These are phyloP conservation scores for Incurvaria masculella DNA, from an alignment of 2,888 invertebrate genomes.

Conservation along the genomic window DNA sequence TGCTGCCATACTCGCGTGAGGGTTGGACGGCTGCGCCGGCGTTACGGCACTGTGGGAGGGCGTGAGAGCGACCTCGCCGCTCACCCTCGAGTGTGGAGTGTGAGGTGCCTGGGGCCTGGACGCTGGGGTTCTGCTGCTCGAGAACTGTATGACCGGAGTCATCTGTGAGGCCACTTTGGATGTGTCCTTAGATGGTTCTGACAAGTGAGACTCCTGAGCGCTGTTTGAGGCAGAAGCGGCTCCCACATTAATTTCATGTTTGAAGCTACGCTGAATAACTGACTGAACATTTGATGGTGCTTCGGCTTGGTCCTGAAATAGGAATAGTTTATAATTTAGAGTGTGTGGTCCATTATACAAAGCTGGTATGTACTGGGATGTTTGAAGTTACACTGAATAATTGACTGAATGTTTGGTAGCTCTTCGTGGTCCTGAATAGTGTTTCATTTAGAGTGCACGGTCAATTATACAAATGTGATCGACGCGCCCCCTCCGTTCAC, in stretches of 20 bases:
- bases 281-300: background rate
- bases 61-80: slow-evolving; percentile 40
- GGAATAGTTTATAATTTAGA: too few species aligned
- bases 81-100: slow-evolving; percentile 21
- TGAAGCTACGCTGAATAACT: background rate
- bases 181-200: background rate
- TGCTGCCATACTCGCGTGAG: slow-evolving; percentile 53
- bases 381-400: too few species aligned
- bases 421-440: too few species aligned
- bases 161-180: background rate
- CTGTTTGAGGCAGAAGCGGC: too few species aligned
- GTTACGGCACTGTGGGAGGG: slow-evolving; percentile 39
- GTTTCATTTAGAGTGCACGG: too few species aligned
- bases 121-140: background rate
- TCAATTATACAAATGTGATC: too few species aligned
- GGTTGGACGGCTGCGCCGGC: slow-evolving; percentile 39
- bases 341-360: too few species aligned
- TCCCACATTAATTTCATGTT: too few species aligned
- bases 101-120: background rate
- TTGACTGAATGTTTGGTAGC: too few species aligned
- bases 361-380: too few species aligned
- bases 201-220: too few species aligned
- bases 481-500: too few species aligned
- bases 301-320: background rate
- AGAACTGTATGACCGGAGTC: background rate